These are phyloP conservation scores for Pipistrellus pipistrellus DNA, from an alignment of 2,797 vertebrate genomes.

Conservation along the genomic window DNA sequence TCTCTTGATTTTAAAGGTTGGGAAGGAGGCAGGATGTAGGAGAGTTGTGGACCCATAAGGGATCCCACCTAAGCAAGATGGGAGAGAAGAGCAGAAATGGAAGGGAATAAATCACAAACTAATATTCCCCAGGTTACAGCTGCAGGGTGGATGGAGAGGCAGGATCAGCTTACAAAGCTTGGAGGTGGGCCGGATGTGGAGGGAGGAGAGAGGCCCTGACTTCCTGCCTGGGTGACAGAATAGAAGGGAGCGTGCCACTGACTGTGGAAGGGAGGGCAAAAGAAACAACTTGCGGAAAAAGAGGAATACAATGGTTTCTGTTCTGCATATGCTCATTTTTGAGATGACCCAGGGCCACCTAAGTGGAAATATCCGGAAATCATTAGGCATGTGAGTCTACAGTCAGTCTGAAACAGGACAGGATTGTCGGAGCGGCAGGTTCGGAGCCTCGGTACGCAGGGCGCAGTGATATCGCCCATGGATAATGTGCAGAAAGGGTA, in stretches of 20 bases:
- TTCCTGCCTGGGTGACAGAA: background rate
- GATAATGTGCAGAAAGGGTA: background rate
- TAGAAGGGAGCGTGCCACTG: background rate
- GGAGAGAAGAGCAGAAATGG: background rate
- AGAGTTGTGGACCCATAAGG: background rate
- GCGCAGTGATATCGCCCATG: background rate
- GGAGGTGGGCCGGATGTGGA: background rate
- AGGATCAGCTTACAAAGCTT: constrained; percentile 8
- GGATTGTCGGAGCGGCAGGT: background rate
- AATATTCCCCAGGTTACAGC: background rate
- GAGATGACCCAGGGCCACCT: background rate
- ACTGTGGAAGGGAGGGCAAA: constrained; percentile 3
- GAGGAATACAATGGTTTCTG: background rate
- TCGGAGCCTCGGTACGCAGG: background rate
- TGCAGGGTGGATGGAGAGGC: background rate
- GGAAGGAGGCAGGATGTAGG: background rate
- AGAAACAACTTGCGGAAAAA: constrained; percentile 4
- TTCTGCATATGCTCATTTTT: background rate
- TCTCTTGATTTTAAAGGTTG: constrained; percentile 36
- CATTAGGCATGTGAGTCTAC: background rate
- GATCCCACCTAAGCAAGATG: constrained; percentile 11
- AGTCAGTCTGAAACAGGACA: constrained; percentile 7
- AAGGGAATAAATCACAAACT: background rate
- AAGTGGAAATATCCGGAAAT: background rate
- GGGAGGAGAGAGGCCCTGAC: background rate